A percentile compares a stretch with the other conserved stretches of the same genome.
Evolutionary conservation across 2,797 vertebrate genomes (phyloP).

Genomic region (Enteromius afrohamiltoni): DNA sequence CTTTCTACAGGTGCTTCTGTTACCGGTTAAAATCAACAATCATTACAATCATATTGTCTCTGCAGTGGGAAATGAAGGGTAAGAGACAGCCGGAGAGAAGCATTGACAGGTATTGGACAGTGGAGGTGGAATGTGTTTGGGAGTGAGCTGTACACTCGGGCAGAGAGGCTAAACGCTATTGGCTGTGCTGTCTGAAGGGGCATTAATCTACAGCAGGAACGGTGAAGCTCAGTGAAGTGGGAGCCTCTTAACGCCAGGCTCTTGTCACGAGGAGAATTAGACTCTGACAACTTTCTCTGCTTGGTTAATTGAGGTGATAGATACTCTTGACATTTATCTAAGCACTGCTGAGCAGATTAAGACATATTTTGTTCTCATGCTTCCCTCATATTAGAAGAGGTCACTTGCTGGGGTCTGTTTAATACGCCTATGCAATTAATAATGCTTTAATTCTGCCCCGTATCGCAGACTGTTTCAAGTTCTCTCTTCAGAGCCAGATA

Average conservation of each 20-base stretch:
- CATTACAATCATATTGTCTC: conserved; percentile 41
- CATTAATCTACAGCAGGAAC: conserved; percentile 27
- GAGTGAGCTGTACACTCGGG: conserved; percentile 8
- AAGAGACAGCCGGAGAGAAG: background rate
- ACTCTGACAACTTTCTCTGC: conserved; percentile 79
- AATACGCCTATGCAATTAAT: conserved; percentile 83
- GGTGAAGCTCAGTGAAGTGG: conserved; percentile 20
- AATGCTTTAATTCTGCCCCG: conserved; percentile 75
- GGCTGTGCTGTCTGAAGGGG: conserved; percentile 28
- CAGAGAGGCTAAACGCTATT: conserved; percentile 37
- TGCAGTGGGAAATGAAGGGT: background rate
- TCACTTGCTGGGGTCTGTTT: conserved; percentile 82
- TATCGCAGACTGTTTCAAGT: conserved; percentile 75
- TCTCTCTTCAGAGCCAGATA: conserved; percentile 77
- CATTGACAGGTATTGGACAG: conserved; percentile 6
- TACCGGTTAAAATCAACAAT: conserved; percentile 9
- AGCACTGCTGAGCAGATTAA: conserved; percentile 79
- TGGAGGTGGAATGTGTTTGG: conserved; percentile 10
- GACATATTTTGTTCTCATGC: conserved; percentile 74
- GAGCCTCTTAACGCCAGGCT: conserved; percentile 62
- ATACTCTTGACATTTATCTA: conserved; percentile 86
- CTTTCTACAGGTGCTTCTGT: background rate
- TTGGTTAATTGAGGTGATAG: conserved; percentile 88
- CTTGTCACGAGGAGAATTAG: conserved; percentile 80
- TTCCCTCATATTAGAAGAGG: conserved; percentile 80